Percentiles rank a stretch among this genome's conserved stretches.
These are phyloP conservation scores for Agrotis exclamationis DNA, from an alignment of 2,888 invertebrate genomes.

Conservation along the genomic window DNA sequence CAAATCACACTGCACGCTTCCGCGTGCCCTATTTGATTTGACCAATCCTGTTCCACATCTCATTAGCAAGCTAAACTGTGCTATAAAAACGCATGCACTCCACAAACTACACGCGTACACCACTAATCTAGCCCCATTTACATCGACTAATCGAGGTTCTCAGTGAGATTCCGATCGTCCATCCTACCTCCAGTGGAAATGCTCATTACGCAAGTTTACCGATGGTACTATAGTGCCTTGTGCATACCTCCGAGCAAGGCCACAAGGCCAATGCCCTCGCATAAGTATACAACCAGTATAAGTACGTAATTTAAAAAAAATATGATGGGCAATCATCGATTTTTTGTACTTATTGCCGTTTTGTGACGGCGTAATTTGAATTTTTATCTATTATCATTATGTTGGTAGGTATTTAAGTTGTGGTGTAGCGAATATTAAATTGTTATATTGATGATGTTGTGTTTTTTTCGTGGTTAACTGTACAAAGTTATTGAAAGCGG, in stretches of 20 bases:
- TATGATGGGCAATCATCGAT: constrained; percentile 55
- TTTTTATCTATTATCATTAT: constrained; percentile 43
- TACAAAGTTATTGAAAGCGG: constrained; percentile 19
- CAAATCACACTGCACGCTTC: no score
- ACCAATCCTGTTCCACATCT: no score
- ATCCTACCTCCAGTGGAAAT: constrained; percentile 49
- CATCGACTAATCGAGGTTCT: constrained; percentile 22
- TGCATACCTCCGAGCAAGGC: constrained; percentile 63
- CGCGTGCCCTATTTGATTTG: no score
- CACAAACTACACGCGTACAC: not conserved
- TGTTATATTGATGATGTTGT: constrained; percentile 26
- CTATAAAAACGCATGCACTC: constrained; percentile 13
- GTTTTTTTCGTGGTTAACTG: constrained; percentile 35
- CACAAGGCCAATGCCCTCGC: constrained; percentile 54
- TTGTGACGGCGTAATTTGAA: constrained; percentile 51
- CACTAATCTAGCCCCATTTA: constrained; percentile 21
- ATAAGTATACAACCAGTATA: constrained; percentile 28
- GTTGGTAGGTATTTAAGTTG: constrained; percentile 40
- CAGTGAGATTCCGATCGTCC: constrained; percentile 27
- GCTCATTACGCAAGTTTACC: constrained; percentile 65
- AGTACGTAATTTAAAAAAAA: constrained; percentile 58
- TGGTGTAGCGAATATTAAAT: constrained; percentile 43
- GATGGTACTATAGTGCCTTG: constrained; percentile 55
- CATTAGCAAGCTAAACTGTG: constrained; percentile 16
- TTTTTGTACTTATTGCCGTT: constrained; percentile 57